phyloP scores from a whole-genome alignment of 2,888 invertebrate genomes.

The Dermolepida albohirtum region DNA sequence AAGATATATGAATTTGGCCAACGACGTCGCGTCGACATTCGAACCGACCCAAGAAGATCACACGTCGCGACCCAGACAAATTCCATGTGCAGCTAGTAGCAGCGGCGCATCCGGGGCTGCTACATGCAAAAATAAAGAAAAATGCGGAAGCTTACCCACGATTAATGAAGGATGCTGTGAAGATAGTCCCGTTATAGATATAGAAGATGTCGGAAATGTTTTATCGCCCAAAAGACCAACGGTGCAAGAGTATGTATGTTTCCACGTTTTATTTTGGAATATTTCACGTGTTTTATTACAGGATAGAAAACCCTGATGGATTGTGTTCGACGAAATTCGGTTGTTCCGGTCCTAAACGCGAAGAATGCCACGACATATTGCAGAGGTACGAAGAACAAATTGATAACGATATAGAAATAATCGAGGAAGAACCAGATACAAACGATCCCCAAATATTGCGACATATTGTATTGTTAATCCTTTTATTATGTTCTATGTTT shows the following conservation, averaged over 20 bases:
- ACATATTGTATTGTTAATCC: constrained; percentile 85
- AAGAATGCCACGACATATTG: constrained; percentile 67
- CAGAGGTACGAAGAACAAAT: constrained; percentile 68
- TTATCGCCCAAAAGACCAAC: constrained; percentile 23
- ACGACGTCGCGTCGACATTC: constrained; percentile 67
- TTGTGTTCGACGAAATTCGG: constrained; percentile 68
- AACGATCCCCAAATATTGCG: constrained; percentile 80
- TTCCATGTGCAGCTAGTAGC: constrained; percentile 3
- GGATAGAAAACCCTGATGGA: constrained; percentile 42
- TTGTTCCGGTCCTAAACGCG: constrained; percentile 66
- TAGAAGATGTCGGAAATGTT: constrained; percentile 70
- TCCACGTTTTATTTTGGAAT: too few relatives aligned
- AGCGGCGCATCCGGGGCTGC: constrained; percentile 22
- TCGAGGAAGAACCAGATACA: constrained; percentile 68
- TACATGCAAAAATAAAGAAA: constrained; percentile 27
- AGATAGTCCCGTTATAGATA: constrained; percentile 67
- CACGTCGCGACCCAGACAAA: constrained; percentile 10
- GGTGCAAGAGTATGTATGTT: not conserved
- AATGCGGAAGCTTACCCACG: constrained; percentile 59
- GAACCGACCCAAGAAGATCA: constrained; percentile 49
- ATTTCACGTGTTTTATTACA: not conserved
- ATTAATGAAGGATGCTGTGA: constrained; percentile 62
- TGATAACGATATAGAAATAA: constrained; percentile 66
- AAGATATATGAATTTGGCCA: constrained; percentile 73
- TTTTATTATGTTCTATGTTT: constrained; percentile 88